Conservation (phyloP, 2,888 invertebrate species). For the Nephrotoma appendiculata region DNA sequence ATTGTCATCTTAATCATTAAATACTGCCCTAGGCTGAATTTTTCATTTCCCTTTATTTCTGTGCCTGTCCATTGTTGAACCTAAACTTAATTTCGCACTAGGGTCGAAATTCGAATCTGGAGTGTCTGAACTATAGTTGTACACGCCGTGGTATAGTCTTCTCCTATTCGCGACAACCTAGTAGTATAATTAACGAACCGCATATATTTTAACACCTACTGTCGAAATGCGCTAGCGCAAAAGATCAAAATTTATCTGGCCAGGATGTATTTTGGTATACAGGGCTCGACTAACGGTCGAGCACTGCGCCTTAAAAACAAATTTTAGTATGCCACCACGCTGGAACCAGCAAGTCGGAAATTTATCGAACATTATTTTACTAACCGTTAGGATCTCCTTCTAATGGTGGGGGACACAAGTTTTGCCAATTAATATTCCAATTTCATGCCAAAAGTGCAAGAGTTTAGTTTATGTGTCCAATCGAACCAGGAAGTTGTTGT, state of each 20-base stretch:
- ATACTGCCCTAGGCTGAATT: no score
- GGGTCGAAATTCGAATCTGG: slow-evolving; percentile 26
- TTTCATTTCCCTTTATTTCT: no score
- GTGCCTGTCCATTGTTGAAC: no score
- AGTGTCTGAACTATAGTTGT: slow-evolving; percentile 44
- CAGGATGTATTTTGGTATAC: slow-evolving; percentile 89
- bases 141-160: slow-evolving; percentile 46
- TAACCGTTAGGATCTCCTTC: slow-evolving; percentile 91
- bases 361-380: slow-evolving; percentile 93
- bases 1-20: no score
- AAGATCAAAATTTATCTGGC: slow-evolving; percentile 63
- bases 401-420: slow-evolving; percentile 61
- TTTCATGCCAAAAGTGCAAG: slow-evolving; percentile 34
- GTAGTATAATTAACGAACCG: slow-evolving; percentile 63
- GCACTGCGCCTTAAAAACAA: slow-evolving; percentile 62
- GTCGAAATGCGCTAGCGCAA: slow-evolving; percentile 49
- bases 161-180: slow-evolving; percentile 49
- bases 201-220: slow-evolving; percentile 60
- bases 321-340: slow-evolving; percentile 55
- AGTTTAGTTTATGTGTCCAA: slow-evolving; percentile 41
- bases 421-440: slow-evolving; percentile 29
- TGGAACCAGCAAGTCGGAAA: slow-evolving; percentile 94
- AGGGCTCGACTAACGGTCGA: no score
- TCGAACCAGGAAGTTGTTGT: slow-evolving; percentile 35
- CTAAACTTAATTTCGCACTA: no score